Base-by-base conservation (phyloP, 2,797 vertebrate genomes). In the Spinibarbus caldwelli region DNA sequence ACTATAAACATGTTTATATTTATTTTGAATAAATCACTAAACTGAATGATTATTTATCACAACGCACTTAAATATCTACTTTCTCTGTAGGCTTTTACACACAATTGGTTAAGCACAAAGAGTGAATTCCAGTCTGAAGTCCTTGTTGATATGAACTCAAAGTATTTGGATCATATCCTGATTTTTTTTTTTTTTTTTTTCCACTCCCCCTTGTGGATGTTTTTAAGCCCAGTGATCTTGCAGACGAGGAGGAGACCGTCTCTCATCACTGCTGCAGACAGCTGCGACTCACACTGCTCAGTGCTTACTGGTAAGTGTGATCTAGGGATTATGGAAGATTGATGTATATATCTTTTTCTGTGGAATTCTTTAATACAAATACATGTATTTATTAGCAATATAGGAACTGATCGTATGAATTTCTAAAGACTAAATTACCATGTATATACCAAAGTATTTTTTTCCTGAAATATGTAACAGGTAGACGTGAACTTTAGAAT, bases 41-140 rank as follows among this genome's bases (percentile, higher is more conserved):
- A 54, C 66, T 19, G 5, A 79, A 38, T 64, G 23, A 11, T 52
- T 49, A n/a, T 31, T 57, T 77, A 77, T 64, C 43, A 80, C 11
- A 62, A n/a, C 26, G 29, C 49, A n/a, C n/a, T n/a, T n/a, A n/a
- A n/a, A n/a, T n/a, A n/a, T n/a, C n/a, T n/a, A n/a, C 6, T 15
- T 57, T 43, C 43, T n/a, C 1, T 34, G 26, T 59, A 34, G 29
- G 81, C 12, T 75, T 75, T 83, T 36, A 45, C 47, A 38, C n/a
- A 49, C 29, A 17, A 26, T 49, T 43, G 57, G 57, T 83, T 19
- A 66, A 36, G 26, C 57, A 75, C 70, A 88, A 78, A 89, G 91
- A 89, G 82, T 90, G 89, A 93, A 95, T 95, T 95, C 94, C 94
- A 93, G 86, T 87, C 57, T 95, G 94, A 95, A 90, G 92, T 95